phyloP scores from a whole-genome alignment of 2,797 vertebrate species.

The Danio albolineatus region DNA sequence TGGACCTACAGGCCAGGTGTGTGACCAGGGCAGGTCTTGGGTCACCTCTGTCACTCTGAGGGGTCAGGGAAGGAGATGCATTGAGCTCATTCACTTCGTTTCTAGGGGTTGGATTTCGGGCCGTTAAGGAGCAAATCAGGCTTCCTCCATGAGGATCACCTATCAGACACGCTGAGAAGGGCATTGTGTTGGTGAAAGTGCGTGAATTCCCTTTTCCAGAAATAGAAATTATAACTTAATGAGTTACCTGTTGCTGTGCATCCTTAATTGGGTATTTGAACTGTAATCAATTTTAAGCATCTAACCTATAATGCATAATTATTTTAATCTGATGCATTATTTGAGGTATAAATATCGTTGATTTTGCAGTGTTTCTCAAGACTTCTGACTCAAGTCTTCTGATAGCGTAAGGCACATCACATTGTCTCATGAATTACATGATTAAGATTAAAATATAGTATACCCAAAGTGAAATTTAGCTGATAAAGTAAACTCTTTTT shows the following conservation, averaged over 20 bases:
- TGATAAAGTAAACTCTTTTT: no score
- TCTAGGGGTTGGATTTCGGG: constrained; percentile 54
- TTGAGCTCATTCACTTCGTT: constrained; percentile 21
- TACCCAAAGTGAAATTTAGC: no score
- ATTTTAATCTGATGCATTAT: background rate
- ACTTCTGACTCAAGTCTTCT: background rate
- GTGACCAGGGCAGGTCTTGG: constrained; percentile 59
- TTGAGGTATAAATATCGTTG: background rate
- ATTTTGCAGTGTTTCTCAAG: background rate
- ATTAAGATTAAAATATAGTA: no score
- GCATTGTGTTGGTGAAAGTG: constrained; percentile 42
- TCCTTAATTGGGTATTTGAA: background rate
- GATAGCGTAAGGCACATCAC: background rate
- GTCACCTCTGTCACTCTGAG: constrained; percentile 55
- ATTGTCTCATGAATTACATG: no score
- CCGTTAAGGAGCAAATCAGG: constrained; percentile 29
- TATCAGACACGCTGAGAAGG: constrained; percentile 33
- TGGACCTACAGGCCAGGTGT: constrained; percentile 59
- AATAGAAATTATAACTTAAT: background rate
- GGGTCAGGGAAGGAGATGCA: constrained; percentile 54
- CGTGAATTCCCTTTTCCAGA: constrained; percentile 20
- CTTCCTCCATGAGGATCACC: constrained; percentile 42
- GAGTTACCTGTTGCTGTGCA: background rate
- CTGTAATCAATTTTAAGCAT: background rate
- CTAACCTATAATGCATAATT: background rate